A percentile compares a stretch with the other conserved stretches of the same genome.
Conservation (phyloP, 2,888 invertebrate genomes). For the Neoitamus cyanurus region DNA sequence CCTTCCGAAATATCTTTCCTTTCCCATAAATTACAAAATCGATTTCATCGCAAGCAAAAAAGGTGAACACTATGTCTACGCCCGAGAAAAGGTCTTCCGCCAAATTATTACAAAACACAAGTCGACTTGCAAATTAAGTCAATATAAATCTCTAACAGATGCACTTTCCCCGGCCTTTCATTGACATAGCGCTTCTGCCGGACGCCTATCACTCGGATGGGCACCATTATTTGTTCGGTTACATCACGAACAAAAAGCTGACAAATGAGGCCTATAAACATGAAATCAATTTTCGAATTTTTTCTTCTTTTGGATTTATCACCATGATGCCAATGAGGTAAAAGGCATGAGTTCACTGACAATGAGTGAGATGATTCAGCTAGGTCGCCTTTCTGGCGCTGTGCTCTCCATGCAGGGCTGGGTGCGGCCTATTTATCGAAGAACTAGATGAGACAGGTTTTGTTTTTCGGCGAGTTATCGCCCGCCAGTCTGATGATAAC, state of each 20-base stretch:
- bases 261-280: constrained; percentile 2
- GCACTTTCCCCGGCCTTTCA: constrained; percentile 17
- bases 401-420: neutral
- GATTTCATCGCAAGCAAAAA: neutral
- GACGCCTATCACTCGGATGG: neutral
- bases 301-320: neutral
- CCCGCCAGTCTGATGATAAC: neutral
- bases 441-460: constrained; percentile 11
- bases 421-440: neutral
- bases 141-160: constrained; percentile 15
- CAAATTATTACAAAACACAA: neutral
- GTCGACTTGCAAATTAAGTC: constrained; percentile 4
- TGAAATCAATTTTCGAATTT: neutral
- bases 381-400: neutral
- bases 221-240: constrained; percentile 1
- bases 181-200: neutral
- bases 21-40: neutral
- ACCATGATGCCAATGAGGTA: neutral
- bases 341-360: neutral
- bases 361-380: neutral
- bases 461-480: constrained; percentile 17
- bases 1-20: neutral
- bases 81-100: neutral
- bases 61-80: neutral
- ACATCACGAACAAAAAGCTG: constrained; percentile 3